A percentile compares a stretch with the other conserved stretches of the same genome.
phyloP scores from a whole-genome alignment of 2,113 vertebrate genomes.

The Tetraodon nigroviridis region DNA sequence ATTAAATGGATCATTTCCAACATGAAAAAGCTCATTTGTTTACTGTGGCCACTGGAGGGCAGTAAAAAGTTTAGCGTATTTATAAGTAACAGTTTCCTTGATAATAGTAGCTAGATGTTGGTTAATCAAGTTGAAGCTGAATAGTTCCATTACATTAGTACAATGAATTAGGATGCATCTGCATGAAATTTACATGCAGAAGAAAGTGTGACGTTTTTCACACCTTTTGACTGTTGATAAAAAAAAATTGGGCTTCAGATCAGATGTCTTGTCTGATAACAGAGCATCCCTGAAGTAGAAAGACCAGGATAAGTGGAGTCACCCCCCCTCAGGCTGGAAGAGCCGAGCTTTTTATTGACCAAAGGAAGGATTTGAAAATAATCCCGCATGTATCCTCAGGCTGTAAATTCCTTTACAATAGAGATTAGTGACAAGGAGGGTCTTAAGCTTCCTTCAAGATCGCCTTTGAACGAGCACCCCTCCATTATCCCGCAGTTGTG shows the following conservation, averaged over 20 bases:
- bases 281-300: constrained; percentile 35
- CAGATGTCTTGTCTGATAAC: constrained; percentile 57
- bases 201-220: constrained; percentile 38
- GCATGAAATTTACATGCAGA: constrained; percentile 9
- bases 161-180: constrained; percentile 11
- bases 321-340: constrained; percentile 48
- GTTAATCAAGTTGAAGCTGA: neutral
- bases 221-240: constrained; percentile 31
- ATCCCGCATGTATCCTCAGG: constrained; percentile 63
- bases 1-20: no score
- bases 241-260: constrained; percentile 54
- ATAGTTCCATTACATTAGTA: constrained; percentile 9
- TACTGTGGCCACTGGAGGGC: neutral
- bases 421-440: constrained; percentile 53
- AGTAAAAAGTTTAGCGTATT: neutral
- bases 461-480: constrained; percentile 51
- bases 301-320: constrained; percentile 43
- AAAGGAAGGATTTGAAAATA: constrained; percentile 66
- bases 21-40: neutral
- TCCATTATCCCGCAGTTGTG: constrained; percentile 30
- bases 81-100: no score
- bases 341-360: constrained; percentile 58
- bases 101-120: neutral
- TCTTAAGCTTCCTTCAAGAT: constrained; percentile 54
- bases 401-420: constrained; percentile 64